These are phyloP conservation scores for Colletes gigas DNA, from an alignment of 1,140 invertebrate species.

Conservation along the genomic window DNA sequence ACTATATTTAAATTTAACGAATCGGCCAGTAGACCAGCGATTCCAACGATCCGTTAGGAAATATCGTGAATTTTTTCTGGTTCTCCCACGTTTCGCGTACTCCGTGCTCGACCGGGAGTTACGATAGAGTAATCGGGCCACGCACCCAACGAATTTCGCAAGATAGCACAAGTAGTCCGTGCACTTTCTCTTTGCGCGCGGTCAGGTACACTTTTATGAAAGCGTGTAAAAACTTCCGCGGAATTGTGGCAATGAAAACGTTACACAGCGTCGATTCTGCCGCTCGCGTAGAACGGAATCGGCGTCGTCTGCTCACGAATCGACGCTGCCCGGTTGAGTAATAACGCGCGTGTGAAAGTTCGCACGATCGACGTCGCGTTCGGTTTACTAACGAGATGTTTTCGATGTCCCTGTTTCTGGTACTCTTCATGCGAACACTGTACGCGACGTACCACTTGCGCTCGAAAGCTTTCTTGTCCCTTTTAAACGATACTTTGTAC, in stretches of 20 bases:
- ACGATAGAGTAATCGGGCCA: conserved; percentile 31
- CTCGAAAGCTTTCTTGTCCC: no score
- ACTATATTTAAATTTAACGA: background rate
- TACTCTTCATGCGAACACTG: background rate
- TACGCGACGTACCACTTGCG: background rate
- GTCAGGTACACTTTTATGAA: conserved; percentile 50
- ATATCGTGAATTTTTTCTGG: background rate
- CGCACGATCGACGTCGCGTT: conserved; percentile 3
- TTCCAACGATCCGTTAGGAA: no score
- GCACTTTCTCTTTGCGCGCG: conserved; percentile 58
- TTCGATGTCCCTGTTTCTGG: background rate
- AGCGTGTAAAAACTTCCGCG: conserved; percentile 48
- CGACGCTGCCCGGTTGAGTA: conserved; percentile 13
- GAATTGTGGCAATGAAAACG: conserved; percentile 49
- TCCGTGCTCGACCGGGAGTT: background rate
- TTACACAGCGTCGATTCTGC: background rate
- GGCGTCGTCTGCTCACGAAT: background rate
- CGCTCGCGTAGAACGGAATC: background rate
- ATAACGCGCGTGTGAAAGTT: conserved; percentile 34
- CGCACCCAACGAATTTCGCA: conserved; percentile 45
- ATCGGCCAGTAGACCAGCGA: no score
- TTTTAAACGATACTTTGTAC: no score
- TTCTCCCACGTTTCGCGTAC: background rate
- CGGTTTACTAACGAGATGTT: background rate
- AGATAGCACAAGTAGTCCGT: conserved; percentile 55